Evolutionary conservation across 2,113 vertebrate genomes (phyloP).

Genomic region (Oncorhynchus tshawytscha): DNA sequence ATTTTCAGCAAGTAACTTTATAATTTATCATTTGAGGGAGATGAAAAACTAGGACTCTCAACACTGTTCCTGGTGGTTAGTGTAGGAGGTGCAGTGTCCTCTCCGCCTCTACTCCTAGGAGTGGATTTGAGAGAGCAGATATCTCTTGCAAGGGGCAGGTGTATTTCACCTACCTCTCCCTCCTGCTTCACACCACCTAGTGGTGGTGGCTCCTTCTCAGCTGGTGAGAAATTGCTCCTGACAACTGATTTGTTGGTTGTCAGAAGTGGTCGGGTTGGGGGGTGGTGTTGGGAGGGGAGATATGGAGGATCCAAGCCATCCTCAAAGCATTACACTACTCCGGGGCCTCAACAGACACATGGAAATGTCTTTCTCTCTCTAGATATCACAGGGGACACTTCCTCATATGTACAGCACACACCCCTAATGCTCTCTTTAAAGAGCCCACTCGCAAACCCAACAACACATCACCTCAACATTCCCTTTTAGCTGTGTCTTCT

Average conservation of each 20-base stretch:
- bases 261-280: slow-evolving; percentile 53
- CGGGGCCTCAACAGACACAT: slow-evolving; percentile 38
- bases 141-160: slow-evolving; percentile 27
- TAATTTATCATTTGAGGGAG: too few relatives aligned
- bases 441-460: too few relatives aligned
- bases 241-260: slow-evolving; percentile 68
- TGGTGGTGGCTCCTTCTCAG: slow-evolving; percentile 8
- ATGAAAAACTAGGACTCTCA: too few relatives aligned
- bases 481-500: neutral
- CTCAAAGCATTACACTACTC: slow-evolving; percentile 22
- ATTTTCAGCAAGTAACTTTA: too few relatives aligned
- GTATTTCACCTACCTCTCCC: slow-evolving; percentile 5
- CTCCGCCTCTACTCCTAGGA: too few relatives aligned
- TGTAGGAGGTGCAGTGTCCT: too few relatives aligned
- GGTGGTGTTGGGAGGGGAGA: slow-evolving; percentile 3
- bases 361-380: slow-evolving; percentile 44
- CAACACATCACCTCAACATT: too few relatives aligned
- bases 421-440: too few relatives aligned
- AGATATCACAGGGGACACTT: slow-evolving; percentile 40
- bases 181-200: slow-evolving; percentile 17
- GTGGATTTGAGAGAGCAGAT: neutral
- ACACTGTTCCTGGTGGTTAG: too few relatives aligned
- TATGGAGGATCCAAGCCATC: neutral
- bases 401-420: neutral
- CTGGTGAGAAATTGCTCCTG: slow-evolving; percentile 60